A percentile compares a stretch with the other conserved stretches of the same genome.
Evolutionary conservation across 2,797 vertebrate genomes (phyloP).

Genomic region (Sorex maritimensis): DNA sequence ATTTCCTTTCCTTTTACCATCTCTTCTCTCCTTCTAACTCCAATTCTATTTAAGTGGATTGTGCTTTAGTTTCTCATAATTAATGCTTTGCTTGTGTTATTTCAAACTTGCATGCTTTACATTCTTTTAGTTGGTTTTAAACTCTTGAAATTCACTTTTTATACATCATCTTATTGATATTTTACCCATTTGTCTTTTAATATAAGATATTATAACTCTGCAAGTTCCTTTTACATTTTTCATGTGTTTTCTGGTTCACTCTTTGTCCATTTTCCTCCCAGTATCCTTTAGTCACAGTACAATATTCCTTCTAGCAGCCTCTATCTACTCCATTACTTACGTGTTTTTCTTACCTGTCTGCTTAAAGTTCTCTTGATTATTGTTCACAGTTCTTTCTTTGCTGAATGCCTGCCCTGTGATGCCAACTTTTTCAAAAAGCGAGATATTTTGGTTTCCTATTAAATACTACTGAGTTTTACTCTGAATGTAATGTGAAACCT

Average conservation of each 20-base stretch:
- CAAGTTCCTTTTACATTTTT: background rate
- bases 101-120: background rate
- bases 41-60: too few relatives aligned
- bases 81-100: background rate
- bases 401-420: background rate
- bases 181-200: background rate
- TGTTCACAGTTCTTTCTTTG: background rate
- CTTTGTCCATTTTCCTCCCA: background rate
- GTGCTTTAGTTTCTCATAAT: background rate
- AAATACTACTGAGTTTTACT: background rate
- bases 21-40: background rate
- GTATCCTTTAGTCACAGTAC: background rate
- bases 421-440: background rate
- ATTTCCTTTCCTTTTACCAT: background rate
- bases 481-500: background rate
- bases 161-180: background rate
- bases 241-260: background rate
- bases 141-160: background rate
- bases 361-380: background rate
- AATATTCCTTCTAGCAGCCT: background rate
- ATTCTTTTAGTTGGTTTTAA: background rate
- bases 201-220: background rate
- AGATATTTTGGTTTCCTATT: background rate
- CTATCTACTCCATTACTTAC: background rate
- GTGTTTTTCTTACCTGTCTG: background rate